Evolutionary conservation across 2,113 vertebrate species (phyloP).

Genomic region (Romanogobio albipinnatus): DNA sequence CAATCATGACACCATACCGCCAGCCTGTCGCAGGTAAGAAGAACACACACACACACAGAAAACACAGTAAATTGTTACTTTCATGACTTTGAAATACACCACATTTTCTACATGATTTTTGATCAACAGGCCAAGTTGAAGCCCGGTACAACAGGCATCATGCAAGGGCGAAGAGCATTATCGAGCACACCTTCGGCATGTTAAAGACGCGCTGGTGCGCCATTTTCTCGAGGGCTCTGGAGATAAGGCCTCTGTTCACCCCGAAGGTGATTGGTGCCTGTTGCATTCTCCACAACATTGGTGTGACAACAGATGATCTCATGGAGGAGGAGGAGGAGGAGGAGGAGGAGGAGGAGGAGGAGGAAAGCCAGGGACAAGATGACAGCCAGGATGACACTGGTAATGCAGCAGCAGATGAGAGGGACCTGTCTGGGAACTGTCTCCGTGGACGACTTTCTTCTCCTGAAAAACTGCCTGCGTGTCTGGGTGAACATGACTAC

Average conservation of each 20-base stretch:
- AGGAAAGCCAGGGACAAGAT: no score
- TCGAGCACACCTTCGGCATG: conserved; percentile 6
- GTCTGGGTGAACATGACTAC: no score
- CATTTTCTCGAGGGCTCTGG: conserved; percentile 26
- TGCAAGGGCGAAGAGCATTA: not conserved
- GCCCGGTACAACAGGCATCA: not conserved
- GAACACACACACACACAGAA: not conserved
- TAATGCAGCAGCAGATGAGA: no score
- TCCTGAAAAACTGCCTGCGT: no score
- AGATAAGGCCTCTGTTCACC: conserved; percentile 32
- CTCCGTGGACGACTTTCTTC: no score
- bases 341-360: conserved; percentile 2
- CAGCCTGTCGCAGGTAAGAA: no score
- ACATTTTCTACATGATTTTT: not conserved
- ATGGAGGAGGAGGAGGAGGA: conserved; percentile 9
- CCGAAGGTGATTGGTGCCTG: conserved; percentile 30
- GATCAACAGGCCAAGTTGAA: not conserved
- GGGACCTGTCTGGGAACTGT: no score
- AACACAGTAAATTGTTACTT: not conserved
- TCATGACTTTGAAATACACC: not conserved
- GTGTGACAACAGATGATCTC: not conserved
- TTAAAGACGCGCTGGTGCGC: conserved; percentile 7
- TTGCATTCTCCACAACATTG: conserved; percentile 37
- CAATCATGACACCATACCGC: no score
- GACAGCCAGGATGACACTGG: no score